These are phyloP conservation scores for Cacoxenus indagator DNA, from an alignment of 2,888 invertebrate species.

Conservation along the genomic window DNA sequence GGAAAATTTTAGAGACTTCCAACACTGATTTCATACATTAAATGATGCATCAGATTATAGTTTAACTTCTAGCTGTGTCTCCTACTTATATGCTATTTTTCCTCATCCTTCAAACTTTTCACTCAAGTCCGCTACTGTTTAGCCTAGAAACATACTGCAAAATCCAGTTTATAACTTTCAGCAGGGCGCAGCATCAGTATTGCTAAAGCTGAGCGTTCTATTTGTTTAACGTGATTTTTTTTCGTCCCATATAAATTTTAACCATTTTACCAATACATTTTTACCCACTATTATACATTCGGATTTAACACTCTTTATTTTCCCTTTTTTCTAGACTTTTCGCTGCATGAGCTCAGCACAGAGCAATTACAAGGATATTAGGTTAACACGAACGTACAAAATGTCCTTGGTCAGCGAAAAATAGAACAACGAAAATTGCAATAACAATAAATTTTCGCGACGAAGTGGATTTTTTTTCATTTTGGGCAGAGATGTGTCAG, in stretches of 20 bases:
- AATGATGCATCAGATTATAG: no score
- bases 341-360: slow-evolving; percentile 21
- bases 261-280: slow-evolving; percentile 6
- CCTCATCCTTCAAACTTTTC: no score
- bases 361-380: slow-evolving; percentile 57
- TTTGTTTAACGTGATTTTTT: slow-evolving; percentile 29
- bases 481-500: slow-evolving; percentile 50
- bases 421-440: slow-evolving; percentile 38
- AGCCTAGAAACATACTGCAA: not conserved
- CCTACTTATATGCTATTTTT: no score
- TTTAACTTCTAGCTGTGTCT: no score
- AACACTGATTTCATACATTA: no score
- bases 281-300: not conserved
- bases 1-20: no score
- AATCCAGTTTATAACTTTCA: slow-evolving; percentile 43
- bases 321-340: slow-evolving; percentile 28
- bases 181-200: slow-evolving; percentile 27
- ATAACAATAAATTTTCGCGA: slow-evolving; percentile 52
- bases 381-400: slow-evolving; percentile 53
- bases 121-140: not conserved
- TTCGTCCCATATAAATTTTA: slow-evolving; percentile 5
- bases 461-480: slow-evolving; percentile 12
- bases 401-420: slow-evolving; percentile 45
- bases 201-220: slow-evolving; percentile 20
- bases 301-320: not conserved